Evolutionary conservation across 1,140 invertebrate species (phyloP), one percentile per base, ranked within the genome.

Genomic region (Physella acuta): DNA sequence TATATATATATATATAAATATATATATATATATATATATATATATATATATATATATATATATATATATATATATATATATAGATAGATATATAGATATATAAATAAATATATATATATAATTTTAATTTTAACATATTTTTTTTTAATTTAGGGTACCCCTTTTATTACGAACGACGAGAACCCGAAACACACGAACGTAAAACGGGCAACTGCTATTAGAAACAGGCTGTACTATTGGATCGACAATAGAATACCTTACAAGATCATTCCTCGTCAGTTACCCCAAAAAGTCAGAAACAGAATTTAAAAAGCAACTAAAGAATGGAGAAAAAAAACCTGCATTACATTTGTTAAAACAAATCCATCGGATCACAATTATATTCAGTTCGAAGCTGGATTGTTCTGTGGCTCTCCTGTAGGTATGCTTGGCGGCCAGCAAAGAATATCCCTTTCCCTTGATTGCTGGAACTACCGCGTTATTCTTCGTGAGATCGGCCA

Each of bases 401-500:
- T 8, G 5, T 8, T 8, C 20, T 70, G 68, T 44, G 62, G 26
- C 39, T 63, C 60, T 30, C 33, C 53, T 36, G 59, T 70, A 11
- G 68, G 68, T 8, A 70, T 70, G 68, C 14, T 70, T 17, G 68
- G 60, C 11, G 59, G 68, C n/a, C 5, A 49, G 30, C 68, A 70
- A 39, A 34, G 8, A 53, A 4, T 70, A 3, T 49, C 28, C 3
- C 49, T 70, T 1, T 59, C 59, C 0, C 14, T 20, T 37, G 68
- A 60, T 26, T 68, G 66, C 28, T 24, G 66, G 8, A 60, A 78
- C 76, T 77, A 77, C 75, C 53, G 71, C 2, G 75, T 76, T 16
- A 72, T 80, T 28, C 58, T 78, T 3, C 78, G 79, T 65, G 78
- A 80, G 56, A 30, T 80, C 0, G 78, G 78, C 1, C 78, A 80